These are phyloP conservation scores for Diorhabda elongata DNA, from an alignment of 1,140 invertebrate species.

Conservation along the genomic window DNA sequence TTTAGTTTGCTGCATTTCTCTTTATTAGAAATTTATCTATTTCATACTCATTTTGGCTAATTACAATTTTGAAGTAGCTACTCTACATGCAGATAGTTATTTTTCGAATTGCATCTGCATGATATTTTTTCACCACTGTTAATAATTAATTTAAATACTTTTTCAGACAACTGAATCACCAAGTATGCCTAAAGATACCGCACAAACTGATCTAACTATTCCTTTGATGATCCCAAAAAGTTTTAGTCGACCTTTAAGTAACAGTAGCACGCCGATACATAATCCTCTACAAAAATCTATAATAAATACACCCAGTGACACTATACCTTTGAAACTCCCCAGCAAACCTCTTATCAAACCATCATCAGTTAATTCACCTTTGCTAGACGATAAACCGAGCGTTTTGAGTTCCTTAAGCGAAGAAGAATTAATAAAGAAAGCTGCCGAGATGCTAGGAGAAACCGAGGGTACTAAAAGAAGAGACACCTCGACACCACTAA, in stretches of 20 bases:
- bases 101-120: too few relatives aligned
- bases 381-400: conserved; percentile 39
- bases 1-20: too few relatives aligned
- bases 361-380: conserved; percentile 14
- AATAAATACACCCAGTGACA: conserved; percentile 31
- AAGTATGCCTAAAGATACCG: conserved; percentile 7
- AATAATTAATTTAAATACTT: not conserved
- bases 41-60: too few relatives aligned
- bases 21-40: too few relatives aligned
- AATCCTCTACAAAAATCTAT: not conserved
- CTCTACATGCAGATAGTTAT: too few relatives aligned
- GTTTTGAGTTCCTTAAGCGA: conserved; percentile 53
- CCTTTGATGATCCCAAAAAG: conserved; percentile 46
- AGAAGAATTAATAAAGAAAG: conserved; percentile 55
- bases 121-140: too few relatives aligned
- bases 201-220: conserved; percentile 42
- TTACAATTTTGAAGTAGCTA: too few relatives aligned
- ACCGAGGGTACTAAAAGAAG: conserved; percentile 6
- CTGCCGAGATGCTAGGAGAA: conserved; percentile 54
- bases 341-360: conserved; percentile 39
- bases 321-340: conserved; percentile 46
- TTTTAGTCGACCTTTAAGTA: conserved; percentile 35
- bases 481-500: not conserved
- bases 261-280: not conserved
- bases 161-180: conserved; percentile 21